Percentiles rank a stretch among this genome's conserved stretches.
These are phyloP conservation scores for Solea solea DNA, from an alignment of 2,113 vertebrate species.

Conservation along the genomic window DNA sequence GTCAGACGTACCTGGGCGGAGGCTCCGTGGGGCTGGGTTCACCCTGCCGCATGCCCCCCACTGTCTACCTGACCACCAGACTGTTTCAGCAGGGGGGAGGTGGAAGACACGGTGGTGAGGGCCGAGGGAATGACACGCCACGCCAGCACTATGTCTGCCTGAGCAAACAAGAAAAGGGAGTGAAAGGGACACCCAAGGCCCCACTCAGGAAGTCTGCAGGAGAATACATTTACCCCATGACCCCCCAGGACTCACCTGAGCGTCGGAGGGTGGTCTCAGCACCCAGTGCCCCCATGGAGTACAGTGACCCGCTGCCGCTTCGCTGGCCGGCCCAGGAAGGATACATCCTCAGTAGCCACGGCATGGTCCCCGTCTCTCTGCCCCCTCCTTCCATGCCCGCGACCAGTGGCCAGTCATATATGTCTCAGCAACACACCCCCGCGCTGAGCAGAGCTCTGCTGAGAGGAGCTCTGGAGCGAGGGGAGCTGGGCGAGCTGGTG, in stretches of 20 bases:
- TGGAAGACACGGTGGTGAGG: constrained; percentile 66
- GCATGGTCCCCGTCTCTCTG: constrained; percentile 72
- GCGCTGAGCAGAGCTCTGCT: constrained; percentile 75
- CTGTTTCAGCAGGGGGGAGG: constrained; percentile 78
- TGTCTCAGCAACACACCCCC: constrained; percentile 67
- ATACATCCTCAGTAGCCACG: constrained; percentile 89
- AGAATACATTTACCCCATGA: constrained; percentile 87
- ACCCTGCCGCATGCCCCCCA: constrained; percentile 76
- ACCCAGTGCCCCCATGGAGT: constrained; percentile 84
- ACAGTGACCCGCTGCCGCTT: constrained; percentile 80
- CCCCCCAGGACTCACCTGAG: constrained; percentile 89
- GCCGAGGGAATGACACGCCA: constrained; percentile 68
- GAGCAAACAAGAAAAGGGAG: constrained; percentile 80
- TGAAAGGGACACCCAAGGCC: constrained; percentile 70
- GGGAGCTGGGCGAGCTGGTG: constrained; percentile 83
- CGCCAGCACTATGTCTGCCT: constrained; percentile 84
- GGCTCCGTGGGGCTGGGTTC: constrained; percentile 75
- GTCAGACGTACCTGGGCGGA: constrained; percentile 86
- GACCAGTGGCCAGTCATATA: constrained; percentile 74
- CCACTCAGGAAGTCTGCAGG: constrained; percentile 84
- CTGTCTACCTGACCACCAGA: constrained; percentile 84
- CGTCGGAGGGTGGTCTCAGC: constrained; percentile 92
- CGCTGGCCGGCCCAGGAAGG: constrained; percentile 88
- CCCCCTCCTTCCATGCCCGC: constrained; percentile 64
- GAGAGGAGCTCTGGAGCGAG: constrained; percentile 75